Conservation (phyloP, 2,113 vertebrate genomes). For the Andinoacara biseriatus region DNA sequence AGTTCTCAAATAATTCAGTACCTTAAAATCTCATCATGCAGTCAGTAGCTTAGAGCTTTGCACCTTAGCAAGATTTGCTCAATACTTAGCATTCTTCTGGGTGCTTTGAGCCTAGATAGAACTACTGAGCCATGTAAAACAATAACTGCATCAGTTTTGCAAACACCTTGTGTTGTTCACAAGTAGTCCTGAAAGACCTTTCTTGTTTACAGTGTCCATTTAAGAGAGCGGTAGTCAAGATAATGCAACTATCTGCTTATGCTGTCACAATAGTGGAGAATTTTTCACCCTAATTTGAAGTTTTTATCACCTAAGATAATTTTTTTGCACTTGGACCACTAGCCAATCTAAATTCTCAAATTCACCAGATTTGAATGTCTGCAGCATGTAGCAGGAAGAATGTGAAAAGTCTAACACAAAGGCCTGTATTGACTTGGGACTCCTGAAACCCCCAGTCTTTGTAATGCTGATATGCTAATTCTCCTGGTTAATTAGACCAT, state of each 20-base stretch:
- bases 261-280: neutral
- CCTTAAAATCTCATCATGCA: conserved; percentile 34
- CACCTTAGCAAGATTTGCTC: neutral
- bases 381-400: conserved; percentile 16
- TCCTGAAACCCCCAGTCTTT: conserved; percentile 48
- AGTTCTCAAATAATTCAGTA: conserved; percentile 24
- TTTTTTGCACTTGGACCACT: conserved; percentile 8
- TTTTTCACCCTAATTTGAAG: conserved; percentile 13
- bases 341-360: conserved; percentile 19
- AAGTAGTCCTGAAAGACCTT: neutral
- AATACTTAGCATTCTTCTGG: conserved; percentile 36
- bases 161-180: conserved; percentile 25
- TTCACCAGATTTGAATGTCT: conserved; percentile 34
- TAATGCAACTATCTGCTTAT: neutral
- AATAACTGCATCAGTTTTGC: conserved; percentile 23
- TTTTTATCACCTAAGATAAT: conserved; percentile 28
- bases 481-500: conserved; percentile 58
- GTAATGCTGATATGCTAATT: conserved; percentile 56
- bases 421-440: conserved; percentile 22
- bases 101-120: conserved; percentile 17
- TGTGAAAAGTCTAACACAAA: conserved; percentile 43
- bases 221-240: neutral
- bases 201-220: conserved; percentile 2
- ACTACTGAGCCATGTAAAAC: conserved; percentile 38
- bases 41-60: conserved; percentile 26